Percentiles rank a stretch among this genome's conserved stretches.
phyloP scores from a whole-genome alignment of 2,797 vertebrate genomes.

The Cygnus olor region DNA sequence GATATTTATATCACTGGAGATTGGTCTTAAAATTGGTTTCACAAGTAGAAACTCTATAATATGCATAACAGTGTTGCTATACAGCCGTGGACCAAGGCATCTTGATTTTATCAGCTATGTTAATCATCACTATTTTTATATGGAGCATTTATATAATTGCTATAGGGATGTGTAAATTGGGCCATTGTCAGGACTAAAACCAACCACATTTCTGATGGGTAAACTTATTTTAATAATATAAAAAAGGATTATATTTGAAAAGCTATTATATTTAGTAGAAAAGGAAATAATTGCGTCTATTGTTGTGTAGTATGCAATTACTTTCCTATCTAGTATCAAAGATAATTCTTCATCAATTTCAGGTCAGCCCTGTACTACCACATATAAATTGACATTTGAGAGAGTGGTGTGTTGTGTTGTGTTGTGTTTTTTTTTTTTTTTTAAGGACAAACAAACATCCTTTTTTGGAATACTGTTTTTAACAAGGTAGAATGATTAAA shows the following conservation, averaged over 20 bases:
- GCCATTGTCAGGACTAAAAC: neutral
- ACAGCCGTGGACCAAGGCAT: neutral
- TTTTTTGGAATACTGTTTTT: neutral
- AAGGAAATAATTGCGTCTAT: neutral
- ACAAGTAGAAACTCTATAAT: neutral
- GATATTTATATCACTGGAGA: neutral
- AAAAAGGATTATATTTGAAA: neutral
- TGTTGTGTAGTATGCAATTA: neutral
- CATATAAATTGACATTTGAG: neutral
- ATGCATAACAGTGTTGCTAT: neutral
- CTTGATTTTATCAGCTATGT: neutral
- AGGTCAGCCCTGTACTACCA: neutral
- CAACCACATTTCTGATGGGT: neutral
- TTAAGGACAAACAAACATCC: neutral
- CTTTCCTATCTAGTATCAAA: slow-evolving; percentile 2
- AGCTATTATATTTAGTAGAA: neutral
- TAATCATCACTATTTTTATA: neutral
- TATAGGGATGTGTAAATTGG: neutral
- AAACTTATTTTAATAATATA: neutral
- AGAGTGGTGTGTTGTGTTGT: neutral
- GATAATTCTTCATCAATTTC: neutral
- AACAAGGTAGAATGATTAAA: neutral
- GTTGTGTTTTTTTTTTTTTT: neutral
- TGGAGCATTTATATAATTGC: neutral
- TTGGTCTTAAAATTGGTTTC: neutral